Evolutionary conservation across 2,113 vertebrate species (phyloP), one percentile per base, ranked within the genome.

Genomic region (Vidua macroura): DNA sequence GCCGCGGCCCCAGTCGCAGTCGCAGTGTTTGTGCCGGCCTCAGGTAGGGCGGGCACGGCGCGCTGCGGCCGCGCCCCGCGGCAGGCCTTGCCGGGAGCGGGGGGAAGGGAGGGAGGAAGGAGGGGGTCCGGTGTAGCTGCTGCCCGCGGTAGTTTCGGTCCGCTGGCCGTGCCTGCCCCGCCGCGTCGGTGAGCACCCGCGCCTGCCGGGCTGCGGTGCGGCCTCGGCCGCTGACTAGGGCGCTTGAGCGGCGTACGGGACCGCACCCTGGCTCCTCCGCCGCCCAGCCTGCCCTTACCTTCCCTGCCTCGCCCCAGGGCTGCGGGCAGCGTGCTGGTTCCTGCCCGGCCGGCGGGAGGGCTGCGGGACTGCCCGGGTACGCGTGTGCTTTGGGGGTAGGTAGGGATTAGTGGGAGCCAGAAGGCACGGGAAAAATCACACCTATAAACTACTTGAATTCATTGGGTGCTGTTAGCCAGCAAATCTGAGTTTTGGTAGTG

Each of bases 401-500:
- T 2, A 0, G 7, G 23, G 13, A 9, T 3, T 0, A 7, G 31
- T 1, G 5, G 1, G 10, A 25, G 2, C 17, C 15, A 1, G 27
- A 10, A 44, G 21, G 3, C 41, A 3, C 9, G 3, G 33, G 12
- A 1, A 4, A 28, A 56, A 9, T 31, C 9, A 1, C 10, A 1
- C 7, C 13, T 39, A 0, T n/a, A 9, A 56, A 3, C n/a, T 35
- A 0, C 7, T 12, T 1, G 11, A 3, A 4, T 64, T 15, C 5
- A 0, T 10, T 23, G n/a, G 1, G 25, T 46, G 0, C 13, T 24
- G 3, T 23, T 44, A 13, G 22, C 11, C 19, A 14, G n/a, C 41
- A 16, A 7, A 8, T 18, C 31, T n/a, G 76, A 37, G 59, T 14
- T 4, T 43, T 51, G 16, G 22, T 55, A 9, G n/a, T 13, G 46